Conservation (phyloP, 2,113 vertebrate species). For the Psilopogon haemacephalus region DNA sequence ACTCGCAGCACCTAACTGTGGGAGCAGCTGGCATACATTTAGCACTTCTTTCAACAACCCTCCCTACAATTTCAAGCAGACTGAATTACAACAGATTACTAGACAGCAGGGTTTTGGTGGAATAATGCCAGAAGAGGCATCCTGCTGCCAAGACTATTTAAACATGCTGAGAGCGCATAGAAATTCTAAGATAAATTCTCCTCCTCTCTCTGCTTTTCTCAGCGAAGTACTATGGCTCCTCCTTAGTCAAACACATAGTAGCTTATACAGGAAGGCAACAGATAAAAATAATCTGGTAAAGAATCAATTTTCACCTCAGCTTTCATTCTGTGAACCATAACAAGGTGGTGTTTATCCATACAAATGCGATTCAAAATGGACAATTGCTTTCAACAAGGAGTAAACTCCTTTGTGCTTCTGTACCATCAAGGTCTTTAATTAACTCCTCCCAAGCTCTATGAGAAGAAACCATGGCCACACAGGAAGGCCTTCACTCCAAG, state of each 20-base stretch:
- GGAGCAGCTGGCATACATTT: conserved; percentile 20
- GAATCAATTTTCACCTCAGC: background rate
- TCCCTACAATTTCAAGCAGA: background rate
- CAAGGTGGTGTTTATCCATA: background rate
- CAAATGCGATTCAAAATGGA: background rate
- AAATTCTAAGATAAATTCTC: background rate
- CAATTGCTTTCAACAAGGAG: background rate
- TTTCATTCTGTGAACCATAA: background rate
- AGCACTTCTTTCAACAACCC: background rate
- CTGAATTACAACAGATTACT: conserved; percentile 28
- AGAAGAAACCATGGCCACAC: background rate
- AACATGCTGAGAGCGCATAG: background rate
- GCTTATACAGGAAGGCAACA: background rate
- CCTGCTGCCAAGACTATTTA: conserved; percentile 29
- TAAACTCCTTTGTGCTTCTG: background rate
- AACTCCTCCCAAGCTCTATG: background rate
- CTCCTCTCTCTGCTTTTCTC: background rate
- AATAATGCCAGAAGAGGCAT: conserved; percentile 31
- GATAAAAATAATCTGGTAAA: background rate
- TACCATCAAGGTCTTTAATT: background rate
- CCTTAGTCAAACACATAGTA: background rate
- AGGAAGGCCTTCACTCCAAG: background rate
- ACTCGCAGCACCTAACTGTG: background rate
- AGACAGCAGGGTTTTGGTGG: conserved; percentile 33
- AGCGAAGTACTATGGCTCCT: background rate